These are phyloP conservation scores for Melieria crassipennis DNA, from an alignment of 2,888 invertebrate species.

Conservation along the genomic window DNA sequence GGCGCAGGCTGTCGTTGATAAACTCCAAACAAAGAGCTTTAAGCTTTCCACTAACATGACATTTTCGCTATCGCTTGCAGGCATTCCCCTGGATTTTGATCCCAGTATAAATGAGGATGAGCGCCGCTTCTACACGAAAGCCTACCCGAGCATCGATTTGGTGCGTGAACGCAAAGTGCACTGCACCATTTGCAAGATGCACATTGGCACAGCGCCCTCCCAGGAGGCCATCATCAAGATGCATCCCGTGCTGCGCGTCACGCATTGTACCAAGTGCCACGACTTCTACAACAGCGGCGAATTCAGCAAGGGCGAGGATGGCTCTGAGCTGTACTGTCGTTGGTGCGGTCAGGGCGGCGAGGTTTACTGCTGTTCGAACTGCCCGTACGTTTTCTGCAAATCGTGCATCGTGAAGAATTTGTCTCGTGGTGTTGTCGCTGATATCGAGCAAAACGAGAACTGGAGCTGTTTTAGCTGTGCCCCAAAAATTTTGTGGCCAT, in stretches of 20 bases:
- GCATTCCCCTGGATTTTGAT: conserved; percentile 67
- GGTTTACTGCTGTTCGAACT: conserved; percentile 81
- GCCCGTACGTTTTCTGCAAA: conserved; percentile 80
- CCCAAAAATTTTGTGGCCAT: conserved; percentile 72
- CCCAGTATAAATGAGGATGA: conserved; percentile 69
- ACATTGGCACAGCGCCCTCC: conserved; percentile 77
- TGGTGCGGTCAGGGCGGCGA: conserved; percentile 86
- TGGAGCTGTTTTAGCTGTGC: conserved; percentile 84
- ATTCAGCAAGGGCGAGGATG: conserved; percentile 85
- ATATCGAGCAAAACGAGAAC: conserved; percentile 80
- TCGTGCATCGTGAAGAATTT: conserved; percentile 81
- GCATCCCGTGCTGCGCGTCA: conserved; percentile 78
- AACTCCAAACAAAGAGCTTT: no score
- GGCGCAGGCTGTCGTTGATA: background rate
- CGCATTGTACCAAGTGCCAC: conserved; percentile 78
- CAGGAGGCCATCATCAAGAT: conserved; percentile 74
- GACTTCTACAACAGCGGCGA: conserved; percentile 84
- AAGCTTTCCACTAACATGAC: background rate
- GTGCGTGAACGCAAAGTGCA: conserved; percentile 73
- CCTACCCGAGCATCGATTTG: conserved; percentile 70
- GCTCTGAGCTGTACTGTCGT: conserved; percentile 82
- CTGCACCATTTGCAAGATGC: conserved; percentile 79
- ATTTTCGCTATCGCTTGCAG: conserved; percentile 43
- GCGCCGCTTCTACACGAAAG: conserved; percentile 67
- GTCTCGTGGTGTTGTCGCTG: conserved; percentile 72